A percentile compares a stretch with the other conserved stretches of the same genome.
phyloP scores from a whole-genome alignment of 1,140 invertebrate species.

The Diuraphis noxia region DNA sequence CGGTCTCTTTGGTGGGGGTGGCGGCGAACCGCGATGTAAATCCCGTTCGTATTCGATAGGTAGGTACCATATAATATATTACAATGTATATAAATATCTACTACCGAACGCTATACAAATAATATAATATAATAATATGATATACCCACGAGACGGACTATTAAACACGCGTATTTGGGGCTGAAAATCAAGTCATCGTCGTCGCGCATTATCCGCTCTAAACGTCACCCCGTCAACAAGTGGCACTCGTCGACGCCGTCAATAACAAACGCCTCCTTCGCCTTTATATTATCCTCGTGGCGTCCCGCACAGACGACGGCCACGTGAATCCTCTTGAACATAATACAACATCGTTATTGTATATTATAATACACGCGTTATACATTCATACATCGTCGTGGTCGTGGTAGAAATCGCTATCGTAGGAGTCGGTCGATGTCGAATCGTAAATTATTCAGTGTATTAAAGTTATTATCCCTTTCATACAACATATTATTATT shows the following conservation, averaged over 20 bases:
- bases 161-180: conserved; percentile 18
- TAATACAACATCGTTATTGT: background rate
- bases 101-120: background rate
- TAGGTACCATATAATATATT: background rate
- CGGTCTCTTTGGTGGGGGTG: background rate
- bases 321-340: background rate
- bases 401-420: background rate
- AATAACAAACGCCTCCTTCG: background rate
- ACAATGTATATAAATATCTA: background rate
- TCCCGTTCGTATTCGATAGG: background rate
- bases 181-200: conserved; percentile 8
- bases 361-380: background rate
- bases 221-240: background rate
- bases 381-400: background rate
- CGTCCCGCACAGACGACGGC: background rate
- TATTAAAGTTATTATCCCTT: background rate
- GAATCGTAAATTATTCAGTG: background rate
- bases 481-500: background rate
- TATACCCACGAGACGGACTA: background rate
- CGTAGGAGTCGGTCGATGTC: background rate
- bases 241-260: background rate
- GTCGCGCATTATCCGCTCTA: background rate
- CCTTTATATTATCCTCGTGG: background rate
- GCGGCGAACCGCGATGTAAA: background rate
- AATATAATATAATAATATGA: background rate